Conservation (phyloP, 2,797 vertebrate genomes). For the Lutjanus argentimaculatus region DNA sequence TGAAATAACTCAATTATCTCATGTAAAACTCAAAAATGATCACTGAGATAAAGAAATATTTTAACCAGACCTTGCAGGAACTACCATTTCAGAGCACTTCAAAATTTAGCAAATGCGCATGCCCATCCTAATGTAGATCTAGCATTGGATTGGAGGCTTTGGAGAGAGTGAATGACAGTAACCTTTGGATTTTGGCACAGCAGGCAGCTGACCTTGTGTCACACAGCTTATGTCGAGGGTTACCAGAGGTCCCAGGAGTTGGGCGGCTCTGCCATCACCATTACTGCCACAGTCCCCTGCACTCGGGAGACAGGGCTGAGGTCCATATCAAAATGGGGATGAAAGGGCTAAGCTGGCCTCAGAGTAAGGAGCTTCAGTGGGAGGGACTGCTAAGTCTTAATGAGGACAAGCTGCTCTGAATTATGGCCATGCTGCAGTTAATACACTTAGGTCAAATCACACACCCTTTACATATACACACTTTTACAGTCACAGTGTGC, state of each 20-base stretch:
- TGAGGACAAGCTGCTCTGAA: conserved; percentile 79
- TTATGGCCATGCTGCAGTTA: conserved; percentile 67
- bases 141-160: conserved; percentile 8
- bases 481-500: conserved; percentile 11
- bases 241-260: conserved; percentile 49
- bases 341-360: conserved; percentile 75
- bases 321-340: conserved; percentile 76
- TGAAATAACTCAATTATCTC: background rate
- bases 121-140: conserved; percentile 13
- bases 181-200: conserved; percentile 46
- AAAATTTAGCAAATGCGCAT: conserved; percentile 23
- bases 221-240: conserved; percentile 39
- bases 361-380: conserved; percentile 77
- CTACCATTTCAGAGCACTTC: background rate
- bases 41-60: background rate
- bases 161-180: conserved; percentile 38
- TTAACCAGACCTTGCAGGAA: background rate
- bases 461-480: conserved; percentile 19
- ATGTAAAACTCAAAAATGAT: conserved; percentile 1
- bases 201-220: conserved; percentile 50
- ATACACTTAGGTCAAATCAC: conserved; percentile 44
- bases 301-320: conserved; percentile 50
- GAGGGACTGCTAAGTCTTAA: conserved; percentile 79
- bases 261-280: conserved; percentile 40
- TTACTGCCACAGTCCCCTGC: conserved; percentile 30